A percentile compares a stretch with the other conserved stretches of the same genome.
phyloP scores from a whole-genome alignment of 2,113 vertebrate species.

The Rhinoptilus africanus region DNA sequence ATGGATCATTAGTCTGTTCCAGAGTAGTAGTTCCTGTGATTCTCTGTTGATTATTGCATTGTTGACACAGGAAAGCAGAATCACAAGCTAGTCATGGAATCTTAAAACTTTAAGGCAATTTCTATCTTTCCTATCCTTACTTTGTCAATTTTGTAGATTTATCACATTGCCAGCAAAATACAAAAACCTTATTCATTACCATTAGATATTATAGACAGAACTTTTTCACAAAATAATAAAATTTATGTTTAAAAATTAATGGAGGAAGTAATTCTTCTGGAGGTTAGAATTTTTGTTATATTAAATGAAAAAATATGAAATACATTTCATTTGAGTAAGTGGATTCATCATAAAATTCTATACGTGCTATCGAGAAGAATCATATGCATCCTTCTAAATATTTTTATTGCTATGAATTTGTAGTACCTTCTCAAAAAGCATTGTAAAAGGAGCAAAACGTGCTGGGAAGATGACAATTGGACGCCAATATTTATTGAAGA shows the following conservation, averaged over 20 bases:
- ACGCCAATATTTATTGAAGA: slow-evolving; percentile 88
- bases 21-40: not conserved
- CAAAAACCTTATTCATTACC: not conserved
- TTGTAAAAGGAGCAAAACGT: slow-evolving; percentile 95
- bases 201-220: not conserved
- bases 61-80: not conserved
- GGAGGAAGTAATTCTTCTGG: not conserved
- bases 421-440: slow-evolving; percentile 95
- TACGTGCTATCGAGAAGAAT: not conserved
- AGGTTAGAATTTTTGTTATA: not conserved
- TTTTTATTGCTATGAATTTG: slow-evolving; percentile 13
- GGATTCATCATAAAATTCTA: rapidly evolving
- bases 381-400: not conserved
- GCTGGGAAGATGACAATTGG: slow-evolving; percentile 98
- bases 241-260: not conserved
- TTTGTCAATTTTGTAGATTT: not conserved
- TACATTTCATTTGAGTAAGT: not conserved
- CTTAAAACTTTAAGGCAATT: not conserved
- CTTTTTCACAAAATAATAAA: not conserved
- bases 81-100: not conserved
- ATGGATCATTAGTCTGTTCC: not conserved
- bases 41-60: not conserved
- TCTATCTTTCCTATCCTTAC: not conserved
- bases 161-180: not conserved
- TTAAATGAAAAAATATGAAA: not conserved